Evolutionary conservation across 2,888 invertebrate genomes (phyloP), one percentile per base, ranked within the genome.

Genomic region (Notodonta ziczac): DNA sequence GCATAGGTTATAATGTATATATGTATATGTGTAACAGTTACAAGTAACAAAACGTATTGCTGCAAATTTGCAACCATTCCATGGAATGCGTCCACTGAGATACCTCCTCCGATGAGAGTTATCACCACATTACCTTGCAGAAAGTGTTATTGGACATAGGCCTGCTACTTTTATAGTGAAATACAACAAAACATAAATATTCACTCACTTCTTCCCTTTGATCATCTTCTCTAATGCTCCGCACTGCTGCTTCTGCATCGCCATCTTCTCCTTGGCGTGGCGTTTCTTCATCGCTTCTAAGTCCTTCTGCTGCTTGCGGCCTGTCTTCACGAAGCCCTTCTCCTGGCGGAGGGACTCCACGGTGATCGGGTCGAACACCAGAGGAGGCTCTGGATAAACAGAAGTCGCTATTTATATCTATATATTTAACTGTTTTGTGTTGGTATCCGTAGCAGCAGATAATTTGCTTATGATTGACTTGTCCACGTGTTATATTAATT

Each of bases 301-400:
- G 78, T 99, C 99, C 83, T 99, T 99, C 88, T 98, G 97, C 83
- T 99, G 99, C 86, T 99, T 99, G 80, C 98, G 97, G 56, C 97
- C 96, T 46, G 98, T 96, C 93, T 99, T 99, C 76, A 97, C 95
- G 91, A 97, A 99, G 35, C 97, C 97, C 85, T 99, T 99, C 88
- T 99, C 98, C 76, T 96, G 96, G 24, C 97, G 96, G 56, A 99
- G 94, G 4, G 96, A 96, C 72, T 98, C 98, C 54, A 98, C 95
- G 0, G 98, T 98, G 68, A 99, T 97, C 0, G 98, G 97, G 76
- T 98, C 98, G 85, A 98, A 98, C 46, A 97, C 97, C 66, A 97
- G 85, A 1, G 95, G 94, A 32, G 96, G 96, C 77, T 96, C 96
- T 94, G 82, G 74, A 73, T 56, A 0, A 48, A 50, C 6, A 40